Percentiles rank a stretch among this genome's conserved stretches.
Conservation (phyloP, 2,888 invertebrate species). For the Dryobotodes eremita region DNA sequence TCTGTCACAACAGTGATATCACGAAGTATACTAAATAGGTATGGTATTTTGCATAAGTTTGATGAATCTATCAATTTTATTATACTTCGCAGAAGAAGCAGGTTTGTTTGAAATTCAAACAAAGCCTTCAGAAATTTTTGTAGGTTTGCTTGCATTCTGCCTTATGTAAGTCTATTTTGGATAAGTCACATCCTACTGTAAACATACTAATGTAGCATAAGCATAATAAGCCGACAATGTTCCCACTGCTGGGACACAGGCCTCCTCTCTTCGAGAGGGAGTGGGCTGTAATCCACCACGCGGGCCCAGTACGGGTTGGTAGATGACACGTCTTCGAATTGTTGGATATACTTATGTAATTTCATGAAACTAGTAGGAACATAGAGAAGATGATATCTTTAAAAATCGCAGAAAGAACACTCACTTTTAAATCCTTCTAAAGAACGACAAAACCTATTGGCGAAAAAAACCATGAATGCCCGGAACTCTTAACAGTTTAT, state of each 20-base stretch:
- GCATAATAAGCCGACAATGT: too few species aligned
- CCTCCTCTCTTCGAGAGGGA: too few species aligned
- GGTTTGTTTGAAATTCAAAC: background rate
- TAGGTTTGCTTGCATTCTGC: background rate
- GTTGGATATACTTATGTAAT: too few species aligned
- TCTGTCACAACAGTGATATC: too few species aligned
- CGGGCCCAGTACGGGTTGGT: too few species aligned
- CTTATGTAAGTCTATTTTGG: background rate
- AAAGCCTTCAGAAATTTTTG: background rate
- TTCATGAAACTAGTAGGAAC: too few species aligned
- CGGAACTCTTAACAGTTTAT: background rate
- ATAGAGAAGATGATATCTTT: background rate
- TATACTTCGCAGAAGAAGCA: background rate
- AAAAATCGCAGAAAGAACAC: background rate
- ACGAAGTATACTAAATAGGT: too few species aligned
- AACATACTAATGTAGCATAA: background rate
- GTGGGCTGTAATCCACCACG: too few species aligned
- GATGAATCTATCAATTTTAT: background rate
- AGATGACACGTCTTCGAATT: too few species aligned
- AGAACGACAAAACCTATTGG: background rate
- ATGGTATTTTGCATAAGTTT: too few species aligned
- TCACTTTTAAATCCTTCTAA: too few species aligned
- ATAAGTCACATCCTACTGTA: background rate
- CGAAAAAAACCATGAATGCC: background rate
- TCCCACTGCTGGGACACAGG: too few species aligned